phyloP scores from a whole-genome alignment of 2,113 vertebrate genomes.

The Apodemus sylvaticus region DNA sequence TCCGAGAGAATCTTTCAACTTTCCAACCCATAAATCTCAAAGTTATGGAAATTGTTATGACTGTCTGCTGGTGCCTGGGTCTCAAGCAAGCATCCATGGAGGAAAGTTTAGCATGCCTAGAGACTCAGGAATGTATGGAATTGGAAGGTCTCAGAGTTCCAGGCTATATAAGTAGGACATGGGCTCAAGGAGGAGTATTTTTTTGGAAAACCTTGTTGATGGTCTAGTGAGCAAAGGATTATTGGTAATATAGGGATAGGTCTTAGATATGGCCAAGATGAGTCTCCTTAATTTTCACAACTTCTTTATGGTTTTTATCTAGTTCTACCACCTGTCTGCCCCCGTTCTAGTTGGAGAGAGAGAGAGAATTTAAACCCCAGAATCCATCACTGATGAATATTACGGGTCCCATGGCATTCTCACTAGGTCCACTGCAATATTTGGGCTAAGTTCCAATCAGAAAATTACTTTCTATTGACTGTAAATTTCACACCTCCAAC shows the following conservation, averaged over 20 bases:
- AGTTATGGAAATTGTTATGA: not conserved
- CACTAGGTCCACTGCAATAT: conserved; percentile 9
- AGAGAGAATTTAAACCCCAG: conserved; percentile 54
- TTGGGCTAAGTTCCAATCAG: conserved; percentile 74
- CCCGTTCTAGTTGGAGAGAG: conserved; percentile 1
- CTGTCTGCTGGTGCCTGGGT: not conserved
- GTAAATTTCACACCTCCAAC: conserved; percentile 70
- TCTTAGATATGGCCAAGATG: not conserved
- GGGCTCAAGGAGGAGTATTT: not conserved
- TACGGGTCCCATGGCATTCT: conserved; percentile 13
- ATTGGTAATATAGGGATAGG: not conserved
- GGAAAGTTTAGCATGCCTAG: not conserved
- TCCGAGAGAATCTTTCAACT: not conserved
- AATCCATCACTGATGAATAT: conserved; percentile 43
- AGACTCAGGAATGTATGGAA: not conserved
- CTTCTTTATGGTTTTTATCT: not conserved
- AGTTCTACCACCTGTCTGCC: not conserved
- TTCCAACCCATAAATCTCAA: not conserved
- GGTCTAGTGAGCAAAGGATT: not conserved
- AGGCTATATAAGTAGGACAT: not conserved
- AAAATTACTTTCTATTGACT: conserved; percentile 75
- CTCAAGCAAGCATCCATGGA: not conserved
- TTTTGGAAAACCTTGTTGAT: not conserved
- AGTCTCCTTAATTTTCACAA: not conserved
- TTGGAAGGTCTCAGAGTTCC: not conserved